These are phyloP conservation scores for Norana najaformis DNA, from an alignment of 2,888 invertebrate species.

Conservation along the genomic window DNA sequence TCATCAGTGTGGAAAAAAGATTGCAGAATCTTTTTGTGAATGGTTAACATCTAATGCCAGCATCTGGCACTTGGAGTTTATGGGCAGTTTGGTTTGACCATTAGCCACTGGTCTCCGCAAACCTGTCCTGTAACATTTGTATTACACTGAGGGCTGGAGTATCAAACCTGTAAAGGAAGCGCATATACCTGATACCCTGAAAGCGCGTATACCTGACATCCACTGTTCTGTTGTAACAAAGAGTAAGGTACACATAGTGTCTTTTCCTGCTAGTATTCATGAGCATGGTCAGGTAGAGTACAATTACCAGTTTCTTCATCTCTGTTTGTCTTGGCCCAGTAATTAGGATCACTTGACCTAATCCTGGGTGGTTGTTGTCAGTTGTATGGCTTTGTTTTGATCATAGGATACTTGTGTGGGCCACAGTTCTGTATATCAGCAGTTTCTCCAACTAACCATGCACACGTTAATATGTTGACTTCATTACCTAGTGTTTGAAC, in stretches of 20 bases:
- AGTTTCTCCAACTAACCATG: background rate
- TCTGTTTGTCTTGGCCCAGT: background rate
- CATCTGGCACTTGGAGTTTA: background rate
- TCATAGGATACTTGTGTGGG: background rate
- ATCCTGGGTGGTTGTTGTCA: background rate
- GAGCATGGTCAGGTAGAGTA: background rate
- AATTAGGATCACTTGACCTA: background rate
- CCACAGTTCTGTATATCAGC: background rate
- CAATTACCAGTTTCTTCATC: background rate
- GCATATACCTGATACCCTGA: no score
- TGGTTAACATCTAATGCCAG: background rate
- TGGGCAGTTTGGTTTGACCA: background rate
- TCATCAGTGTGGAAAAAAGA: no score
- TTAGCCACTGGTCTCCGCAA: background rate
- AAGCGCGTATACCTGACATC: background rate
- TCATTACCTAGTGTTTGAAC: background rate
- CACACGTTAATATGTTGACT: background rate
- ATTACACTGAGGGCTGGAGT: background rate
- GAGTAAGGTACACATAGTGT: background rate
- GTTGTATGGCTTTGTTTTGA: background rate
- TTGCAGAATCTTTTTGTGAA: no score
- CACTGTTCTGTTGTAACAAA: background rate
- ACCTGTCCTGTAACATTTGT: background rate
- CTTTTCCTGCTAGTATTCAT: background rate
- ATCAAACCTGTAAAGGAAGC: background rate